These are phyloP conservation scores for Mormyrus proboscirostris DNA, from an alignment of 2,797 vertebrate genomes.

Conservation along the genomic window DNA sequence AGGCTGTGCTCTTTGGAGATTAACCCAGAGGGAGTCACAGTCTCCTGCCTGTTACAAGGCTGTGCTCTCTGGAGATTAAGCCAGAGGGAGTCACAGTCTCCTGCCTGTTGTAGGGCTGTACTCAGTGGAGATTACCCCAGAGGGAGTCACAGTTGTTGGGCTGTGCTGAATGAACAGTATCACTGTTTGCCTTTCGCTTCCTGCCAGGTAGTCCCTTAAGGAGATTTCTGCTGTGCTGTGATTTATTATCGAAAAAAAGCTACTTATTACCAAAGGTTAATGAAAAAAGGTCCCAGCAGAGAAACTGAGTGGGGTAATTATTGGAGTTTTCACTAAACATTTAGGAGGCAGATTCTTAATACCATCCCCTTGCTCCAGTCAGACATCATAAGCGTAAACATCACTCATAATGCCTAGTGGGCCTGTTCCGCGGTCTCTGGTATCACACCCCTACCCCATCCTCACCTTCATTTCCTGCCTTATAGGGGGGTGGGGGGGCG, in stretches of 20 bases:
- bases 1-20: background rate
- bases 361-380: background rate
- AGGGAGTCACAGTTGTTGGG: background rate
- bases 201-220: background rate
- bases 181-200: background rate
- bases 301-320: background rate
- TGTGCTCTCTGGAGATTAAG: background rate
- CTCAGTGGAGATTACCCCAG: background rate
- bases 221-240: background rate
- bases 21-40: background rate
- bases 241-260: background rate
- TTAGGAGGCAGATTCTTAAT: slow-evolving; percentile 1
- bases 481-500: background rate
- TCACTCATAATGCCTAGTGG: background rate
- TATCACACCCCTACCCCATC: background rate
- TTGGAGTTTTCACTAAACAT: background rate
- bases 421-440: background rate
- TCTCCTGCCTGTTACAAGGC: background rate
- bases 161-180: background rate
- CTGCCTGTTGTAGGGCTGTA: background rate
- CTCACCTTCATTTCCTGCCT: background rate
- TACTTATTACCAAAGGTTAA: slow-evolving; percentile 11
- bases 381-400: background rate
- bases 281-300: background rate
- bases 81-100: background rate